phyloP scores from a whole-genome alignment of 1,140 invertebrate genomes.

The Chymomyza costata region DNA sequence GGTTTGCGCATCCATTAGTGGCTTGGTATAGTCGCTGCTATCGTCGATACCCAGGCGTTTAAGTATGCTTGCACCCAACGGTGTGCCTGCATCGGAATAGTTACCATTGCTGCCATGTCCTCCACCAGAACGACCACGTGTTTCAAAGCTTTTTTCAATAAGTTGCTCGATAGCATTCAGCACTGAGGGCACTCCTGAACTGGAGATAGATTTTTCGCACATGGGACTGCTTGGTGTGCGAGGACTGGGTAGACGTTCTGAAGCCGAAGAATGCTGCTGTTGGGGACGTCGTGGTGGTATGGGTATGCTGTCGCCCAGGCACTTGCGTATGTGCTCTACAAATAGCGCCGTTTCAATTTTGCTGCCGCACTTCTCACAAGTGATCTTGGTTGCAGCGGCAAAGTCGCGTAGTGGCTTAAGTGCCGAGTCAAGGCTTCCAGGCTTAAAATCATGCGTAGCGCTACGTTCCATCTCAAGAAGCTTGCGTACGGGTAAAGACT shows the following conservation, averaged over 20 bases:
- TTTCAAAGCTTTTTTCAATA: constrained; percentile 98
- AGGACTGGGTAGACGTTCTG: constrained; percentile 66
- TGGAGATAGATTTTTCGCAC: too few relatives aligned
- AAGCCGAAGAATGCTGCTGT: constrained; percentile 78
- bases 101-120: constrained; percentile 22
- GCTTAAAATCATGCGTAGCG: constrained; percentile 89
- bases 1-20: constrained; percentile 89
- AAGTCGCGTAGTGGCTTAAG: constrained; percentile 79
- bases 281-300: constrained; percentile 72
- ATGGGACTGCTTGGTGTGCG: constrained; percentile 20
- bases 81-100: constrained; percentile 77
- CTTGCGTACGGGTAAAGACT: constrained; percentile 93
- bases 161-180: constrained; percentile 96
- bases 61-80: constrained; percentile 90
- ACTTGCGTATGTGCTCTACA: constrained; percentile 93
- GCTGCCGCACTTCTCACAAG: constrained; percentile 96
- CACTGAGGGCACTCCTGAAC: constrained; percentile 84
- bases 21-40: constrained; percentile 93
- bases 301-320: constrained; percentile 83
- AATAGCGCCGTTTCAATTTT: constrained; percentile 95
- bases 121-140: constrained; percentile 81
- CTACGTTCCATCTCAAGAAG: constrained; percentile 88
- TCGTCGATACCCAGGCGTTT: constrained; percentile 96
- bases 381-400: constrained; percentile 85
- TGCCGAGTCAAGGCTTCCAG: constrained; percentile 79